Evolutionary conservation across 2,888 invertebrate genomes (phyloP).

Genomic region (Fragum whitleyi): DNA sequence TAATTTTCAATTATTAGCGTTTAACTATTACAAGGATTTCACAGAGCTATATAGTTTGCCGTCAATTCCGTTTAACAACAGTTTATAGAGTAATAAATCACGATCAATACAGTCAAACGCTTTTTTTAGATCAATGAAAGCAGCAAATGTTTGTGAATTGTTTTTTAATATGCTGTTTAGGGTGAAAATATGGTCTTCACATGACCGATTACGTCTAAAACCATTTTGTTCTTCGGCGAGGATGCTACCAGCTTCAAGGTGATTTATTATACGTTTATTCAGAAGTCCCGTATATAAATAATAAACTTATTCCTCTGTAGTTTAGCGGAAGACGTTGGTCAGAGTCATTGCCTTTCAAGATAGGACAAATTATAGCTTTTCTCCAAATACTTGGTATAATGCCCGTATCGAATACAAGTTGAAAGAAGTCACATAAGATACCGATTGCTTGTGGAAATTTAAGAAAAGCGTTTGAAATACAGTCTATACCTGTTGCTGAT

Average conservation of each 20-base stretch:
- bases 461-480: constrained; percentile 25
- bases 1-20: too few relatives aligned
- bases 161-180: constrained; percentile 35
- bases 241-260: constrained; percentile 26
- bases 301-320: constrained; percentile 34
- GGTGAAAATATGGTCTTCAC: constrained; percentile 50
- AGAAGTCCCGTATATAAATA: constrained; percentile 49
- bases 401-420: constrained; percentile 39
- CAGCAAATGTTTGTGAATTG: constrained; percentile 7
- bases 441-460: constrained; percentile 21
- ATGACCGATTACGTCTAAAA: constrained; percentile 38
- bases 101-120: constrained; percentile 35
- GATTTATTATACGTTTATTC: constrained; percentile 25
- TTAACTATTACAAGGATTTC: too few relatives aligned
- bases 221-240: constrained; percentile 52
- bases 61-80: constrained; percentile 31
- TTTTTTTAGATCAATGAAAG: constrained; percentile 30
- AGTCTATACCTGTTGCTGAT: constrained; percentile 28
- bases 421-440: constrained; percentile 27
- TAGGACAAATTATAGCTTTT: constrained; percentile 20
- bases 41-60: constrained; percentile 35
- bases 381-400: constrained; percentile 37
- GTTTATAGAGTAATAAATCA: constrained; percentile 48
- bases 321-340: constrained; percentile 14
- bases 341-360: constrained; percentile 15